Evolutionary conservation across 2,113 vertebrate genomes (phyloP).

Genomic region (Neoarius graeffei): DNA sequence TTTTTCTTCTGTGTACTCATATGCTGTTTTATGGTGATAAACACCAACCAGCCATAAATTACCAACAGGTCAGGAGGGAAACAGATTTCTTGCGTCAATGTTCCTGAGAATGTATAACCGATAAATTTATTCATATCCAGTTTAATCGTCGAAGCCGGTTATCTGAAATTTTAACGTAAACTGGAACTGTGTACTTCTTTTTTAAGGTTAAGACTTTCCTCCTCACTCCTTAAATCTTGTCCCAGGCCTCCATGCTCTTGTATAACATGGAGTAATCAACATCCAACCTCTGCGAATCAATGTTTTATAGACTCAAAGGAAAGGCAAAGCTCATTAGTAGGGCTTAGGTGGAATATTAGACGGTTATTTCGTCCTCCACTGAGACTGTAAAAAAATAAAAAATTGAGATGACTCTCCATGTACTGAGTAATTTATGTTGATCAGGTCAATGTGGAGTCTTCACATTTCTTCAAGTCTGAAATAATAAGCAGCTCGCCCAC

Average conservation of each 20-base stretch:
- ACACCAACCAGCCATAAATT: neutral
- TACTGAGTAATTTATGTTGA: constrained; percentile 38
- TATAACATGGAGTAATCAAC: constrained; percentile 27
- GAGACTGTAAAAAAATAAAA: constrained; percentile 9
- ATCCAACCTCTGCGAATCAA: neutral
- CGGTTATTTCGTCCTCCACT: constrained; percentile 15
- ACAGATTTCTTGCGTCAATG: neutral
- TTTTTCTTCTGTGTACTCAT: neutral
- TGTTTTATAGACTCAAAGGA: constrained; percentile 32
- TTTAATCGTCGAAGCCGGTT: neutral
- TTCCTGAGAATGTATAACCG: neutral
- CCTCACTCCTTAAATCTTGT: neutral
- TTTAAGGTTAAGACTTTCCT: neutral
- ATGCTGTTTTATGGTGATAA: neutral
- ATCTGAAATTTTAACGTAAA: neutral
- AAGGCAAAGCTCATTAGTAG: constrained; percentile 37
- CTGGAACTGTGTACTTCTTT: neutral
- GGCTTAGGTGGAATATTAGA: constrained; percentile 29
- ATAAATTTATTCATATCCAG: neutral
- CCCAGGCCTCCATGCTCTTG: neutral
- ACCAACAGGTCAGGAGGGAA: neutral
- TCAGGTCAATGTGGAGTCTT: constrained; percentile 6
- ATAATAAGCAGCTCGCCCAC: constrained; percentile 24
- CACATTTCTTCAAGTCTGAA: constrained; percentile 36
- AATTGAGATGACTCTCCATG: constrained; percentile 31